phyloP scores from a whole-genome alignment of 2,888 invertebrate genomes.

The Iselma pallidipennis region DNA sequence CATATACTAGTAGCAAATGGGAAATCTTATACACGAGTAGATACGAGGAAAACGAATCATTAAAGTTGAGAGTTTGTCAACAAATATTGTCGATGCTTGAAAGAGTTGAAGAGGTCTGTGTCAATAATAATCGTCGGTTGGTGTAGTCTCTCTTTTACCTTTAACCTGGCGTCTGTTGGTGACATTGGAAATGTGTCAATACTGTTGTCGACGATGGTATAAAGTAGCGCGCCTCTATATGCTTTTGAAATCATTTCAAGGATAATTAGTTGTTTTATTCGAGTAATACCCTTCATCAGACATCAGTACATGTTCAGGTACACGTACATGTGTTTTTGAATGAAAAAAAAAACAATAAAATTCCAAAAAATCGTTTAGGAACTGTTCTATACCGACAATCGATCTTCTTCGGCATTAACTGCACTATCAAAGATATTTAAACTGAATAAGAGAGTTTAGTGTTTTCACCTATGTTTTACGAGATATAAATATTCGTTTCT shows the following conservation, averaged over 20 bases:
- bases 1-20: neutral
- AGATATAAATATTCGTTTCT: slow-evolving; percentile 26
- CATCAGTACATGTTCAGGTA: too few species aligned
- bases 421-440: slow-evolving; percentile 13
- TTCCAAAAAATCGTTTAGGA: neutral
- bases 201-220: neutral
- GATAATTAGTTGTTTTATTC: slow-evolving; percentile 9
- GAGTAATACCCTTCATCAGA: too few species aligned
- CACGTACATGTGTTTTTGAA: too few species aligned
- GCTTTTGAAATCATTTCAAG: slow-evolving; percentile 4
- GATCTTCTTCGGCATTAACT: neutral
- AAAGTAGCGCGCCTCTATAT: neutral
- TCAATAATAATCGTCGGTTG: slow-evolving; percentile 1
- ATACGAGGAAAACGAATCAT: neutral
- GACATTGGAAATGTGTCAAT: slow-evolving; percentile 9
- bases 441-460: slow-evolving; percentile 22
- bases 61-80: slow-evolving; percentile 3
- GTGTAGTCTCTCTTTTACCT: neutral
- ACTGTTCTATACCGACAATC: neutral
- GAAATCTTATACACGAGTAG: neutral
- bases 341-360: too few species aligned
- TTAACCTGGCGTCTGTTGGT: neutral
- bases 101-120: slow-evolving; percentile 6
- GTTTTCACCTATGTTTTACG: slow-evolving; percentile 25
- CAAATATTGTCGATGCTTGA: neutral